Conservation (phyloP, 2,888 invertebrate species). For the Deroplatys truncata region DNA sequence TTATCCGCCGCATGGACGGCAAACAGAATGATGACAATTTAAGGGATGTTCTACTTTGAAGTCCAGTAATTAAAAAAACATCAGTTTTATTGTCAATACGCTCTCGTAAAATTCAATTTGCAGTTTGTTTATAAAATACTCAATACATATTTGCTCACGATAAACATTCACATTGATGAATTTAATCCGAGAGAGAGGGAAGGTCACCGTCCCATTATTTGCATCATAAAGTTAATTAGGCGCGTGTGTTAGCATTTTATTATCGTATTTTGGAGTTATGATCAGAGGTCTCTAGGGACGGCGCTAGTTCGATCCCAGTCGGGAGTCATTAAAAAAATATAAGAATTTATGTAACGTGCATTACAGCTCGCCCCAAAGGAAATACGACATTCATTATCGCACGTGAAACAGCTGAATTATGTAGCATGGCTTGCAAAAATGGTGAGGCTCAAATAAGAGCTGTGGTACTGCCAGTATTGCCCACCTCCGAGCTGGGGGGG, state of each 20-base stretch:
- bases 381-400: not conserved
- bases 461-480: too few species aligned
- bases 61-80: not conserved
- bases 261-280: not conserved
- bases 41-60: not conserved
- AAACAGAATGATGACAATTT: not conserved
- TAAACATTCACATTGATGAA: not conserved
- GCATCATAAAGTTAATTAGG: not conserved
- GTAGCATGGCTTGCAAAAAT: not conserved
- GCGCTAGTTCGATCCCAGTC: not conserved
- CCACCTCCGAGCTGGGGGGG: too few species aligned
- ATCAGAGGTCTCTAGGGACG: not conserved
- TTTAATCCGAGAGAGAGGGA: not conserved
- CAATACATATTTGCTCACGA: not conserved
- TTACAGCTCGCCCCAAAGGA: not conserved
- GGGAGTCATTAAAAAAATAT: not conserved
- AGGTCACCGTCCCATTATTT: not conserved
- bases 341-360: not conserved
- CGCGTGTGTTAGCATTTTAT: not conserved
- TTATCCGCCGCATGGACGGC: too few species aligned
- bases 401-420: not conserved
- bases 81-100: not conserved
- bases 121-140: not conserved
- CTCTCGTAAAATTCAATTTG: not conserved
- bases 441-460: too few species aligned